Conservation (phyloP, 2,888 invertebrate genomes). For the Metellina segmentata region DNA sequence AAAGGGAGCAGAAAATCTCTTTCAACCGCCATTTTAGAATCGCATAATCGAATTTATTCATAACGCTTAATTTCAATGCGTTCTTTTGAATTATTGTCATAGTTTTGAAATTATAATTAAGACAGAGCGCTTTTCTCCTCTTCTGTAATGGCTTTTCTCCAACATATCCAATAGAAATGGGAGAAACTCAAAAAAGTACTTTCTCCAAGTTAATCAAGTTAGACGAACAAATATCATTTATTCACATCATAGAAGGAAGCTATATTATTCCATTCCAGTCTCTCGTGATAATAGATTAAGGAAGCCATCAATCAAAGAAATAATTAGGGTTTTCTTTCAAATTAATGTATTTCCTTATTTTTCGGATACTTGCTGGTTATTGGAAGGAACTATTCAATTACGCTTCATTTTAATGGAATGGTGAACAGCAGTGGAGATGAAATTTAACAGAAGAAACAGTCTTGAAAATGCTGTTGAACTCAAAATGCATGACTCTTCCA, state of each 20-base stretch:
- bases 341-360: no score
- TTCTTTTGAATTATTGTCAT: constrained; percentile 1
- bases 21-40: not conserved
- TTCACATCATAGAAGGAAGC: not conserved
- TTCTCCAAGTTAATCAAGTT: not conserved
- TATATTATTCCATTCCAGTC: not conserved
- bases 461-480: no score
- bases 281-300: not conserved
- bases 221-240: not conserved
- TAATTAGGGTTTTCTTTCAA: no score
- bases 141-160: not conserved
- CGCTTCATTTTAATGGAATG: no score
- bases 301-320: not conserved
- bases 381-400: no score
- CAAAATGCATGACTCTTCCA: no score
- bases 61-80: not conserved
- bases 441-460: no score
- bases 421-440: no score
- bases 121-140: not conserved
- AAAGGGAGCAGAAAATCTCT: not conserved
- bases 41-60: not conserved
- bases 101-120: constrained; percentile 2
- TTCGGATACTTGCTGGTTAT: no score
- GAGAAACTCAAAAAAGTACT: no score
- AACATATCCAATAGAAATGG: not conserved